Percentiles rank a stretch among this genome's conserved stretches.
phyloP scores from a whole-genome alignment of 2,113 vertebrate species.

The Scolopax mira region DNA sequence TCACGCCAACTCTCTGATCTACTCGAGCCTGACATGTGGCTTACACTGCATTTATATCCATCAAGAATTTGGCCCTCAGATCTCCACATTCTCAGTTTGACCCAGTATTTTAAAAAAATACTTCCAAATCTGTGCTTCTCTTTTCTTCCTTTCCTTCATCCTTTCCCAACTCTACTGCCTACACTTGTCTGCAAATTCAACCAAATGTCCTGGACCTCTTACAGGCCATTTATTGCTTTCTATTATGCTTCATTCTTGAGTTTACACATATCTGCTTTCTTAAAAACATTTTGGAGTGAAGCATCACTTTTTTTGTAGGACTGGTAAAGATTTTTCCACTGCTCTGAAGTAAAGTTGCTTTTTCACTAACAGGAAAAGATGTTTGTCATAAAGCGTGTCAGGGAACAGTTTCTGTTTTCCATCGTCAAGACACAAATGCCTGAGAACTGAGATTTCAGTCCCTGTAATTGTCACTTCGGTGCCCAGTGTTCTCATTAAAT shows the following conservation, averaged over 20 bases:
- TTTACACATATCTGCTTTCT: neutral
- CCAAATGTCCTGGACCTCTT: neutral
- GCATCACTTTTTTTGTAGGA: neutral
- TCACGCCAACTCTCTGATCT: conserved; percentile 27
- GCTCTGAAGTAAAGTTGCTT: neutral
- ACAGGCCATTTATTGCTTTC: neutral
- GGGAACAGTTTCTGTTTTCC: neutral
- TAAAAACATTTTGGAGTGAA: neutral
- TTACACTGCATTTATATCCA: neutral
- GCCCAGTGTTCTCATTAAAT: neutral
- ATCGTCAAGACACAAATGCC: neutral
- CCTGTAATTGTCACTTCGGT: neutral
- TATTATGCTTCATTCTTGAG: neutral
- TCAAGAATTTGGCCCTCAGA: conserved; percentile 14
- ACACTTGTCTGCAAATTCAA: neutral
- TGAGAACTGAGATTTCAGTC: neutral
- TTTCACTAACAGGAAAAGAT: neutral
- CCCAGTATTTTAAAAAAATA: neutral
- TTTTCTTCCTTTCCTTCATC: neutral
- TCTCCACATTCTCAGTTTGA: neutral
- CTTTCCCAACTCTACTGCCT: neutral
- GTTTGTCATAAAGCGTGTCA: neutral
- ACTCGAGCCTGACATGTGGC: neutral
- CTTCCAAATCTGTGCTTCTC: conserved; percentile 1
- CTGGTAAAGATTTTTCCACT: neutral